Base-by-base conservation (phyloP, 2,797 vertebrate genomes). In the Fistularia commersonii region DNA sequence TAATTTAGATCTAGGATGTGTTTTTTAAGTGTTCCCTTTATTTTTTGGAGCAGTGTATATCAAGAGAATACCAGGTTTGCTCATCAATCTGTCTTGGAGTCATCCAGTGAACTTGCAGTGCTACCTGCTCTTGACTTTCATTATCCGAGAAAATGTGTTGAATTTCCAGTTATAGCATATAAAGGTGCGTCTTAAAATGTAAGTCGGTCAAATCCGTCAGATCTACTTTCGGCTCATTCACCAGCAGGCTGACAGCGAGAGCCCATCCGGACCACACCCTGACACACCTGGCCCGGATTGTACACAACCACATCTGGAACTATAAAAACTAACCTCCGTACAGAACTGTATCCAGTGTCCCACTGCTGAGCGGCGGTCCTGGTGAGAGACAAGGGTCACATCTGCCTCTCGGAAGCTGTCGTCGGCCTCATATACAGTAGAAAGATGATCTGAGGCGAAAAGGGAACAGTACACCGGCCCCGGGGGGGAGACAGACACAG, bases 271-370 rank as follows among this genome's bases (percentile, higher is more conserved):
- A 33, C 53, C 54, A 53, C 63, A 13, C 74, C 59, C 48, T 48
- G 54, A 53, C 47, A 64, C 74, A 70, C 60, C 64, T 70, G 70
- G 63, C 31, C n/a, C 4, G 32, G 11, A 32, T 48, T 45, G 49
- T 14, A 48, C 5, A 11, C 34, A 34, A 12, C 13, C 2, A 38
- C 7, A 38, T 47, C 40, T 36, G 53, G 13, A 47, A 59, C 52
- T 14, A 37, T 11, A 3, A n/a, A 45, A 36, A 48, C 8, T 10
- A 51, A 47, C 58, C 7, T 41, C 43, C 34, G 49, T 42, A 5
- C 56, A 7, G 34, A 9, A 6, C 42, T 43, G 5, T 3, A 13
- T 41, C 43, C 8, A 60, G 3, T 0, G 35, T 14, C 44, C 44
- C 39, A 23, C 45, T 32, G 34, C 37, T 56, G 41, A 38, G 32